Base-by-base conservation (phyloP, 2,888 invertebrate genomes). In the Tiliacea aurago region DNA sequence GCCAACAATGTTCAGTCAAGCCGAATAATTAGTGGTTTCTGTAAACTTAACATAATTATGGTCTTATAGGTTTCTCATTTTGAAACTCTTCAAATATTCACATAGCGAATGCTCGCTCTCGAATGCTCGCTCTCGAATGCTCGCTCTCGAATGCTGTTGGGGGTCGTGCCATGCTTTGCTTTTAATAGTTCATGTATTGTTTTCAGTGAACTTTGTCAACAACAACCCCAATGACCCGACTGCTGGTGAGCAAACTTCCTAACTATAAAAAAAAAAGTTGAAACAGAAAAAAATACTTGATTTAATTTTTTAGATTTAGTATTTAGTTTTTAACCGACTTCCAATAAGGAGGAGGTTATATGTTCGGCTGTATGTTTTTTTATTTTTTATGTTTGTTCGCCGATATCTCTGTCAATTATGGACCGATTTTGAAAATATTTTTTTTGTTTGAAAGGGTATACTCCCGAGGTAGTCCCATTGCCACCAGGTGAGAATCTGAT, bases 181-280 rank as follows among this genome's bases (percentile, higher is more conserved):
- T 53, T 28, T 51, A 76, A 53, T 59, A 20, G 37, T 45, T 53
- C 28, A 41, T 75, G 37, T 71, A 0, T 79, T 66, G 15, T 66
- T 77, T 77, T 43, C 72, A 76, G 76, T 78, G 63, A 23, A 76
- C 33, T n/a, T 76, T 71, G 78, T 78, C 28, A 18, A 76, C 78
- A 71, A 78, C 62, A 47, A 78, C 28, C 63, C 76, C 37, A 75
- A 15, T 23, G 76, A 73, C 41, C 55, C 55, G 11, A 65, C 68
- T 41, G 5, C 45, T 0, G 76, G 76, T 76, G 58, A 76, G 76
- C 51, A n/a, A 23, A 37, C 20, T 28, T 7, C 33, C 11, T 23
- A 53, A 15, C 2, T 55, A 2, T 55, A 28, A 23, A 23, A 53
- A 5, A 23, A 13, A 6, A n/a, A 51, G 33, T 33, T 3, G 4